Percentiles rank a stretch among this genome's conserved stretches.
Conservation (phyloP, 2,113 vertebrate genomes). For the Piliocolobus tephrosceles region DNA sequence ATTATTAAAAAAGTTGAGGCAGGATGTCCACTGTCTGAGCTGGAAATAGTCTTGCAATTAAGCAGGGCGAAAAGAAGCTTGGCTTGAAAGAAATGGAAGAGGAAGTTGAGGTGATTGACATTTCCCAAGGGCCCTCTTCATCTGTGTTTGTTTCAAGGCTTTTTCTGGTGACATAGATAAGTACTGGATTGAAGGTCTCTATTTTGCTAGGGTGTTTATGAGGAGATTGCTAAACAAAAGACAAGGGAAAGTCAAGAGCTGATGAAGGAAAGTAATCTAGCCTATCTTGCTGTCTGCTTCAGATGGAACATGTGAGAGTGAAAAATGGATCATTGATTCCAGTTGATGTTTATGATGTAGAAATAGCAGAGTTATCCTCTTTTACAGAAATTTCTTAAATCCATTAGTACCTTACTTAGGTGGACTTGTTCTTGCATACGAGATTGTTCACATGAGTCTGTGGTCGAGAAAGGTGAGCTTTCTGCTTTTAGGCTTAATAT, state of each 20-base stretch:
- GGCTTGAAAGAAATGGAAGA: background rate
- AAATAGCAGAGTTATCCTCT: background rate
- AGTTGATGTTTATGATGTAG: background rate
- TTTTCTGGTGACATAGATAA: conserved; percentile 1
- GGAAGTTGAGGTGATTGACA: background rate
- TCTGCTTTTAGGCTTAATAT: background rate
- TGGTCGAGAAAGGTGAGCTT: background rate
- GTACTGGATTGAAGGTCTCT: conserved; percentile 13
- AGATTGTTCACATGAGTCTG: background rate
- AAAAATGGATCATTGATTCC: background rate
- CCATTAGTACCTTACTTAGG: background rate
- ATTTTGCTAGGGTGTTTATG: background rate
- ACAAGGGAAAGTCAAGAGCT: background rate
- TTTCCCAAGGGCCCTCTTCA: background rate
- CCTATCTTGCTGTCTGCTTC: background rate
- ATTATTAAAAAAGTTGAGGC: background rate
- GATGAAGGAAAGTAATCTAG: background rate
- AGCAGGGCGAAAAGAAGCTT: background rate
- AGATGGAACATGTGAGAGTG: background rate
- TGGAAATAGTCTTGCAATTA: background rate
- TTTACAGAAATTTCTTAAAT: background rate
- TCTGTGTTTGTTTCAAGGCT: background rate
- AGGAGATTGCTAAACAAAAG: background rate
- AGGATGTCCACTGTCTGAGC: background rate
- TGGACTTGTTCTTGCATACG: background rate